A percentile compares a stretch with the other conserved stretches of the same genome.
Conservation (phyloP, 2,888 invertebrate genomes). For the Galeruca laticollis region DNA sequence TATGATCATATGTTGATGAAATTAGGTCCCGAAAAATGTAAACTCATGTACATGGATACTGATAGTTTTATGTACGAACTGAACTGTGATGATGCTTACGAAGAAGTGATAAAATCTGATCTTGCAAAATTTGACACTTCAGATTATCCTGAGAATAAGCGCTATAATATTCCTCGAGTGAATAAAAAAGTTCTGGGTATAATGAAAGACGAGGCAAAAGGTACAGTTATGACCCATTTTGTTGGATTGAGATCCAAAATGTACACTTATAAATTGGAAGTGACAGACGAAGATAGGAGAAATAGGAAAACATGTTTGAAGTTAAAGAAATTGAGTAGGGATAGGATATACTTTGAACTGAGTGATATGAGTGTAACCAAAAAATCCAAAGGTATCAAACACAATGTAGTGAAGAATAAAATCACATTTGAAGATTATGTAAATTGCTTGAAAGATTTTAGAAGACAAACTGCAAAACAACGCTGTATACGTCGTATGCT, state of each 20-base stretch:
- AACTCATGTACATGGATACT: constrained; percentile 37
- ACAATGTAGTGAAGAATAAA: neutral
- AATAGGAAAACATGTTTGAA: neutral
- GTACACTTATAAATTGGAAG: constrained; percentile 3
- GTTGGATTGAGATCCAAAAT: constrained; percentile 4
- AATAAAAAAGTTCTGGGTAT: no score
- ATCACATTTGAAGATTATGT: constrained; percentile 4
- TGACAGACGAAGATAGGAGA: neutral
- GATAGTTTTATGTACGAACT: constrained; percentile 22
- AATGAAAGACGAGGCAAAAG: no score
- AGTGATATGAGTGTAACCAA: neutral
- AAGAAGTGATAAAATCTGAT: neutral
- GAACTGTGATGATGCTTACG: neutral
- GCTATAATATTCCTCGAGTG: constrained; percentile 17
- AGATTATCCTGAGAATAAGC: constrained; percentile 1
- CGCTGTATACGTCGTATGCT: neutral
- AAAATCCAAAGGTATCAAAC: constrained; percentile 1
- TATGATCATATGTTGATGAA: constrained; percentile 40
- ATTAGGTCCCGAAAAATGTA: constrained; percentile 33
- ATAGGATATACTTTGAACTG: neutral
- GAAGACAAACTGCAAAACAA: neutral
- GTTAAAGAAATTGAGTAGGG: neutral
- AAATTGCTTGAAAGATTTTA: neutral
- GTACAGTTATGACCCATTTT: neutral
- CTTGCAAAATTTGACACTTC: constrained; percentile 2